Base-by-base conservation (phyloP, 2,797 vertebrate species). In the Taenioides sp. region DNA sequence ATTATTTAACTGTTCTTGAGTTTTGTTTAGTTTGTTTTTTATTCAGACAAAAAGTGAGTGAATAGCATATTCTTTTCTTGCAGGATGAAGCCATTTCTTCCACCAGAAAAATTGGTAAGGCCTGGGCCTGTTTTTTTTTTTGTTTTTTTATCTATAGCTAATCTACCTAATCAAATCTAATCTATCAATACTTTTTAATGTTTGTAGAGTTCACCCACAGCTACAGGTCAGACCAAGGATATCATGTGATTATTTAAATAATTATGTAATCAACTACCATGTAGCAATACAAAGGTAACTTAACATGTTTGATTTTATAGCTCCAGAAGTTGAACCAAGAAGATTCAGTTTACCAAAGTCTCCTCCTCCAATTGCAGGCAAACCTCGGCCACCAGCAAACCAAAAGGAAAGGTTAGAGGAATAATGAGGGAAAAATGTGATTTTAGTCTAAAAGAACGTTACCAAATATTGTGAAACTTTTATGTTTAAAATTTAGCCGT, bases 71-170 rank as follows among this genome's bases (percentile, higher is more conserved):
- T 64, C 37, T 70, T 18, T 79, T 52, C 78, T 31, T 50, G 66
- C 79, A 93, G 92, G 67, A 64, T 71, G 80, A 93, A 92, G 73
- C 91, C 91, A 72, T 87, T 87, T 3, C 76, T 92, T 65, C 92
- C 92, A 67, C 83, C 84, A 81, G 79, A 80, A 1, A 81, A 76
- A 70, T 86, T 81, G 74, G 92, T 94, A 78, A 91, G 91, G 47
- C 47, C 49, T 59, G 64, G 31, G 50, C n/a, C 34, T 55, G 2
- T 2, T 4, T 59, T 16, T 17, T 4, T 28, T 74, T 59, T 70
- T 2, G 71, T 27, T 27, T 27, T 27, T 27, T 27, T 70, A n/a
- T 40, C 12, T 43, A 43, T 47, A 23, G 7, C 7, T 22, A 57
- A 57, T 57, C 54, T 23, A 57, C 4, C n/a, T 14, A 23, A 22